Conservation (phyloP, 2,113 vertebrate species). For the Pitta sordida region DNA sequence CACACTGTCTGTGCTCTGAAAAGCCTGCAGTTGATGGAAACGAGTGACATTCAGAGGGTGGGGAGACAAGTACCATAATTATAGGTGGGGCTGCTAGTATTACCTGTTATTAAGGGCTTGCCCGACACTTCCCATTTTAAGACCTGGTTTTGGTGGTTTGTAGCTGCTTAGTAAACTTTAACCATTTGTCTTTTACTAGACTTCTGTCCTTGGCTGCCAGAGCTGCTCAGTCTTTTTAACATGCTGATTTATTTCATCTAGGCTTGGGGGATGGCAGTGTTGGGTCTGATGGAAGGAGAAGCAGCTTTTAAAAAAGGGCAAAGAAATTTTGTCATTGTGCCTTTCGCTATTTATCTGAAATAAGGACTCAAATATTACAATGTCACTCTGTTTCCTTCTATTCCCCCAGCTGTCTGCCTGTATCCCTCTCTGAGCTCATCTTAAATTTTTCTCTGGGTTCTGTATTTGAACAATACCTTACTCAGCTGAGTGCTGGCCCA, state of each 20-base stretch:
- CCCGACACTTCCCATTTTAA: slow-evolving; percentile 54
- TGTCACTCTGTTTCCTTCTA: neutral
- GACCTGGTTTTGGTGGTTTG: slow-evolving; percentile 50
- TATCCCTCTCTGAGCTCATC: neutral
- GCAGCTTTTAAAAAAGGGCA: neutral
- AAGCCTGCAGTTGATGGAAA: slow-evolving; percentile 26
- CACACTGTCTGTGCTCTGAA: neutral
- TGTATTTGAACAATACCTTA: neutral
- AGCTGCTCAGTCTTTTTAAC: neutral
- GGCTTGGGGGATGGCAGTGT: neutral
- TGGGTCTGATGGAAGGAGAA: neutral
- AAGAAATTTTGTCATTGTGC: neutral
- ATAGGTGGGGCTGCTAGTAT: slow-evolving; percentile 37
- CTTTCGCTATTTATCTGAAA: neutral
- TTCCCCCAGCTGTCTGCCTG: neutral
- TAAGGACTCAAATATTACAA: neutral
- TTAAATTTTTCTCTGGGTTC: neutral
- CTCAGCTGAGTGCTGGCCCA: neutral
- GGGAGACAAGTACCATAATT: slow-evolving; percentile 22
- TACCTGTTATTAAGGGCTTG: slow-evolving; percentile 61
- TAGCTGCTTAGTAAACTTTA: slow-evolving; percentile 53
- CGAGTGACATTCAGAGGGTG: slow-evolving; percentile 27
- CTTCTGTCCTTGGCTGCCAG: neutral
- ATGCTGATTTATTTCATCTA: neutral
- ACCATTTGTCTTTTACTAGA: slow-evolving; percentile 37